Base-by-base conservation (phyloP, 2,888 invertebrate genomes). In the Macrophya annulata region DNA sequence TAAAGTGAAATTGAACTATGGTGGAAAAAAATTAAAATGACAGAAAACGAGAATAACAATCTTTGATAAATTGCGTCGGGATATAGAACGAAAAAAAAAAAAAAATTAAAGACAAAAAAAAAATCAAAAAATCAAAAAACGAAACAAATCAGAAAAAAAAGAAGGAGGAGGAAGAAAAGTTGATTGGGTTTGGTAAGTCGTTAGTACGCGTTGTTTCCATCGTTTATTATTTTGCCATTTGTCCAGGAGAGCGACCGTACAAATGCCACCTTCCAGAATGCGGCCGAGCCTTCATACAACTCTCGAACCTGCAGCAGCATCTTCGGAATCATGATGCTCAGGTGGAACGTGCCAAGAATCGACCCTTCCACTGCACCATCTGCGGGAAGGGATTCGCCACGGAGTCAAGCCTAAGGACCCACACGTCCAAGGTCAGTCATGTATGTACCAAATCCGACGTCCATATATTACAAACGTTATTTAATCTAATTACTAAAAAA, bases 301-400 rank as follows among this genome's bases (percentile, higher is more conserved):
- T 99, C 90, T 98, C 98, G 85, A 99, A 99, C 94, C 96, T 99
- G 15, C 99, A 99, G 93, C 99, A 99, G 93, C 99, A 99, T 94
- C 96, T 99, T 88, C 95, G 99, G 89, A 99, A 99, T 94, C 99
- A 99, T 94, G 99, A 99, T 93, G 98, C 98, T 86, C 98, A 99
- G 94, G 97, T 98, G 88, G 98, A 98, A 92, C 96, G 98, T 89
- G 98, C 98, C 92, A 98, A 98, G 94, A 98, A 98, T 94, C 95
- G 98, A 87, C 98, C 98, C 84, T 99, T 98, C 94, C 98, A 99
- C 93, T 99, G 99, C 94, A 98, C 97, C 93, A 98, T 99, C 90
- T 99, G 99, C 94, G 98, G 99, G 85, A 98, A 99, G 93, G 98
- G 99, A 72, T 99, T 99, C 93, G 99, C 99, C 86, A 99, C 99